Evolutionary conservation across 2,888 invertebrate genomes (phyloP).

Genomic region (Ectemnius continuus): DNA sequence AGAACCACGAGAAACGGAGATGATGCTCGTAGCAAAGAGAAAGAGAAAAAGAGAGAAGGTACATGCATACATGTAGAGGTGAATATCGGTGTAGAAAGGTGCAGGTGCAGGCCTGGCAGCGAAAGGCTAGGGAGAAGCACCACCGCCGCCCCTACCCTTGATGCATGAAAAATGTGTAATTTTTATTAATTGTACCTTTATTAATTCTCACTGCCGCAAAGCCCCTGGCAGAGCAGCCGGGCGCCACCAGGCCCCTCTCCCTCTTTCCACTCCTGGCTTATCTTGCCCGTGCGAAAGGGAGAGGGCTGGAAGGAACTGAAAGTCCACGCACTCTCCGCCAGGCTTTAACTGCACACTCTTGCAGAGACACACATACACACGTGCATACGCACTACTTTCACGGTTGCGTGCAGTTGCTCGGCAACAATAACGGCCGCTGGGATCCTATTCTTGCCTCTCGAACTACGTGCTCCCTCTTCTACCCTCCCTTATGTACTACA

Average conservation of each 20-base stretch:
- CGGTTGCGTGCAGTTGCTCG: not conserved
- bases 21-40: constrained; percentile 34
- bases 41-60: constrained; percentile 38
- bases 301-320: not conserved
- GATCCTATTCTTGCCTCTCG: not conserved
- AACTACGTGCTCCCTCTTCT: not conserved
- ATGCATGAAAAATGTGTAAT: constrained; percentile 75
- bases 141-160: constrained; percentile 43
- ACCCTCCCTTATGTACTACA: not conserved
- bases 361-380: not conserved
- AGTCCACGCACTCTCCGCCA: not conserved
- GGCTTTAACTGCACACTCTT: not conserved
- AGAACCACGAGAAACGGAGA: constrained; percentile 28
- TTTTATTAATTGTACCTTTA: constrained; percentile 76
- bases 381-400: not conserved
- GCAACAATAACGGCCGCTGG: not conserved
- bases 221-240: constrained; percentile 16
- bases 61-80: constrained; percentile 21
- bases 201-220: constrained; percentile 66
- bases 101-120: constrained; percentile 17
- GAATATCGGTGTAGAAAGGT: not conserved
- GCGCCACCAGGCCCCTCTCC: not conserved
- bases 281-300: not conserved
- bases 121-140: constrained; percentile 30
- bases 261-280: not conserved